A percentile compares a stretch with the other conserved stretches of the same genome.
Conservation (phyloP, 2,888 invertebrate genomes). For the Pediacus dermestoides region DNA sequence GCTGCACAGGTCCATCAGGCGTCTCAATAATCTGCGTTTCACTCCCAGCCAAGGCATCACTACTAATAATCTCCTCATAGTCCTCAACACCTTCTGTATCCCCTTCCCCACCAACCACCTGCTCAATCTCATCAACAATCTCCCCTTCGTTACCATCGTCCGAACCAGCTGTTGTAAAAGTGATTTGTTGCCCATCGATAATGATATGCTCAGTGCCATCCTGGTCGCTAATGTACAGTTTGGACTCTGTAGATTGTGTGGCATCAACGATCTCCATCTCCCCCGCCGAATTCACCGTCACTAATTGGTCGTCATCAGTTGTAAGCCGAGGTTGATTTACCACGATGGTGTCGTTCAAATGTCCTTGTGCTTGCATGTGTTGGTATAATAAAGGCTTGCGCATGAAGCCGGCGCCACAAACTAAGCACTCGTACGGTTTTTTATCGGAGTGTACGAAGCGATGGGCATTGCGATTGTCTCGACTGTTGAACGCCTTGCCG, state of each 20-base stretch:
- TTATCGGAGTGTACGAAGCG: conserved; percentile 82
- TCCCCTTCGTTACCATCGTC: conserved; percentile 37
- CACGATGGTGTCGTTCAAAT: conserved; percentile 76
- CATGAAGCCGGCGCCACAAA: conserved; percentile 81
- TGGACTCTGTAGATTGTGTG: conserved; percentile 44
- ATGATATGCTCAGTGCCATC: conserved; percentile 48
- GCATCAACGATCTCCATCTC: conserved; percentile 45
- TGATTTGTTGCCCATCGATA: conserved; percentile 47
- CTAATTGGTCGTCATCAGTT: conserved; percentile 54
- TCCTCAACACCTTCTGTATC: too few relatives aligned
- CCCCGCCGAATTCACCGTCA: conserved; percentile 46
- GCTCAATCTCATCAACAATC: conserved; percentile 33
- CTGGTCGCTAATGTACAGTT: conserved; percentile 55
- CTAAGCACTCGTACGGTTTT: conserved; percentile 80
- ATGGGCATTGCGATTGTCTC: conserved; percentile 82
- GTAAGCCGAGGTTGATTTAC: conserved; percentile 76
- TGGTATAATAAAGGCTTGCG: conserved; percentile 72
- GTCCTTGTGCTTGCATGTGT: conserved; percentile 73
- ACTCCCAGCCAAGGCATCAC: conserved; percentile 38
- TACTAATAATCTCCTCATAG: conserved; percentile 39
- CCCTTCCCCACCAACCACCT: conserved; percentile 32
- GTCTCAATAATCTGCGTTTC: conserved; percentile 49
- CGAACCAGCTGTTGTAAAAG: conserved; percentile 37
- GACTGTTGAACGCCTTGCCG: conserved; percentile 77
- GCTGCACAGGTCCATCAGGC: conserved; percentile 45